These are phyloP conservation scores for Volucella inanis DNA, from an alignment of 2,888 invertebrate species.

Conservation along the genomic window DNA sequence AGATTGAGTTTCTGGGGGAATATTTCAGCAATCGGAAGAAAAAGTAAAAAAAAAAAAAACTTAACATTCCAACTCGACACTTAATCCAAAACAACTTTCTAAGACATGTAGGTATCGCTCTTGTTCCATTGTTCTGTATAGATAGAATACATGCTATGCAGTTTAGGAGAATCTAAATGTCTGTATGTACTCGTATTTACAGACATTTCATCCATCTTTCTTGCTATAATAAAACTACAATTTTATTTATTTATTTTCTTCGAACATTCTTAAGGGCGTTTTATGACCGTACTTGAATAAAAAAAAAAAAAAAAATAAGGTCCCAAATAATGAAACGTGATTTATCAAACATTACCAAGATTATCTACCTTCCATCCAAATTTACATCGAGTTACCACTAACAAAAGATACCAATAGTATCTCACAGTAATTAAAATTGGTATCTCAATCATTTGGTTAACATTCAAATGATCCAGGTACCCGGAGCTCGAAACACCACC, in stretches of 20 bases:
- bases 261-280: constrained; percentile 29
- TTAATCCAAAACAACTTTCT: constrained; percentile 53
- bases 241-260: constrained; percentile 30
- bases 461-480: constrained; percentile 74
- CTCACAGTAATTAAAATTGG: constrained; percentile 55
- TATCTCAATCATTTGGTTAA: constrained; percentile 25
- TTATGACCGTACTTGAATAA: constrained; percentile 57
- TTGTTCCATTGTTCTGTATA: constrained; percentile 55
- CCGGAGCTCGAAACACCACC: constrained; percentile 17
- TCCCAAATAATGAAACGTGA: constrained; percentile 74
- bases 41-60: no score
- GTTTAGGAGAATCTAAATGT: no score
- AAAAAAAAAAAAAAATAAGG: constrained; percentile 39
- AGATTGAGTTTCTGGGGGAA: no score
- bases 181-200: no score
- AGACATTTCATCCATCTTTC: constrained; percentile 17
- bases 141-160: constrained; percentile 34
- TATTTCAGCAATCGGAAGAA: no score
- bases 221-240: constrained; percentile 27
- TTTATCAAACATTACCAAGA: constrained; percentile 72
- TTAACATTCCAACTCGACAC: constrained; percentile 41
- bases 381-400: constrained; percentile 53
- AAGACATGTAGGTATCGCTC: constrained; percentile 33
- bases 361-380: constrained; percentile 68
- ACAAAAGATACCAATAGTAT: constrained; percentile 67